Evolutionary conservation across 92 coral and sea anemone genomes (phyloP), one percentile per base, ranked within the genome.

Genomic region (Montipora capitata): DNA sequence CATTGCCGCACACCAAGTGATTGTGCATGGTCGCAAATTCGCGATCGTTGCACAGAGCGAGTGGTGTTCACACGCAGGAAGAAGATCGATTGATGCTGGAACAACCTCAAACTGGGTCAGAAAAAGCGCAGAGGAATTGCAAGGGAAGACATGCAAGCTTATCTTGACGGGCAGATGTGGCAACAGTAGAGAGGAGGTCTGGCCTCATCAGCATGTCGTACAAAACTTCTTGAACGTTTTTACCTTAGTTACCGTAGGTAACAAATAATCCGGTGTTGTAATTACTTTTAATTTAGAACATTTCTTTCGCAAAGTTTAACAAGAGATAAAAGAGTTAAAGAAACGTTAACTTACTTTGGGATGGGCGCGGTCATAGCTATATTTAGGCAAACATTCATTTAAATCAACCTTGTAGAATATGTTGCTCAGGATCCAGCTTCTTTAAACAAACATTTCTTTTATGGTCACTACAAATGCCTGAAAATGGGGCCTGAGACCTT

Each of bases 21-120:
- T 54, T 1, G 78, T 59, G 11, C 80, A 83, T 72, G 14, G 48
- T 35, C 41, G 78, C 8, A 62, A 83, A 40, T 83, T 83, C 10
- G 87, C 35, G 35, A 27, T 83, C 10, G 87, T 83, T 83, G 13
- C 56, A 83, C 72, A 79, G 80, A 8, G 27, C 40, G 10, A 83
- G 72, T 40, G 80, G 80, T 13, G 87, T 83, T 13, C 87, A 72
- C 51, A 83, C 87, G 12, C 87, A 58, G 67, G 87, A 83, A 27
- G 35, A 27, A 83, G 38, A 57, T 72, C 3, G 79, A 83, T 27
- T 83, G 80, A 17, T 76, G 79, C 13, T 83, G 87, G 87, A 72
- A 72, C 63, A 9, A 54, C 38, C 80, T 83, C 7, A 83, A 83
- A 51, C 13, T 41, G 38, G 77, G 54, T 40, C 42, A 40, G 14